Base-by-base conservation (phyloP, 2,797 vertebrate genomes). In the Buceros bicornis region DNA sequence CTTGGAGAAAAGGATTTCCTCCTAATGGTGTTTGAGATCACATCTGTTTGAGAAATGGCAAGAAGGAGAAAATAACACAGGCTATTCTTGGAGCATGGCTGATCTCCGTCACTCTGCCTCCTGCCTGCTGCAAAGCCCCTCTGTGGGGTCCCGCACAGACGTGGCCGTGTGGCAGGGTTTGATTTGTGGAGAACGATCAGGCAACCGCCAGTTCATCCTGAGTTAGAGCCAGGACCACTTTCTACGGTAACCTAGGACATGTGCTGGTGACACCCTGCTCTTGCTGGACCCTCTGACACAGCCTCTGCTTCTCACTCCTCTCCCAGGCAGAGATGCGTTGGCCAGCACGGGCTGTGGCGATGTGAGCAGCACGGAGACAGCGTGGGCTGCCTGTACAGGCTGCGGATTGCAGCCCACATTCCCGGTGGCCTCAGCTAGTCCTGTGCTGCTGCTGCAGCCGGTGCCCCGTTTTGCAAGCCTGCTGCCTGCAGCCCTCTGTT, bases 301-400 rank as follows among this genome's bases (percentile, higher is more conserved):
- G 21, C 17, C 16, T 74, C 69, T 53, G 60, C 64, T 40, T 40
- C 40, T 26, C 29, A 13, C 37, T 57, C 21, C 37, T 48, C 20
- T 56, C 25, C 53, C 53, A 43, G 31, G 74, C n/a, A 40, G 62
- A 47, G 58, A 21, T 53, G 25, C 71, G 66, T 57, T 11, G 14
- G 22, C 3, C 7, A 31, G 60, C 1, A 2, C 1, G 0, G 56
- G 37, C 66, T 74, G 40, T 33, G 62, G 26, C 1, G 6, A 4
- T 11, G 17, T 13, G 29, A 43, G 61, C 29, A 72, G 65, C 42
- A 18, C 0, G 0, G 1, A 37, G 48, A 11, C 18, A 25, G 29
- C 1, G 2, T 2, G 33, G 65, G 43, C 56, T 69, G 26, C 10
- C 42, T 1, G 3, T 6, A 35, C 16, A 37, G 50, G 53, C 31